Evolutionary conservation across 2,888 invertebrate genomes (phyloP).

Genomic region (Patella depressa): DNA sequence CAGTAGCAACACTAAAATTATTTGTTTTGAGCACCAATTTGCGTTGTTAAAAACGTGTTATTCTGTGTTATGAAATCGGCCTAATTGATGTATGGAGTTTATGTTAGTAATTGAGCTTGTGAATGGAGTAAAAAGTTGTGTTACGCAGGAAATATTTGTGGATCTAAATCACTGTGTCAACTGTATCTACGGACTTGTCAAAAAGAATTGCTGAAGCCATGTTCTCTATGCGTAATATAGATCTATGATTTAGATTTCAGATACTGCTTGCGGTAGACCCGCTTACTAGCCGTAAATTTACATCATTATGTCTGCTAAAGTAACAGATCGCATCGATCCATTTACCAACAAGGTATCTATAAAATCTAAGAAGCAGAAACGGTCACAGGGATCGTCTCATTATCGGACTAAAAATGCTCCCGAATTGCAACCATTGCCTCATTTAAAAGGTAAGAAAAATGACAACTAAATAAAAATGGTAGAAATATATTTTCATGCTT

Average conservation of each 20-base stretch:
- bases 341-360: conserved; percentile 92
- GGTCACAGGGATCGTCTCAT: conserved; percentile 98
- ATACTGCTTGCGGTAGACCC: conserved; percentile 80
- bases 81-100: not conserved
- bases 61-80: not conserved
- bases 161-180: conserved; percentile 31
- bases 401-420: conserved; percentile 98
- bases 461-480: not conserved
- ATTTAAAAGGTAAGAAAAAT: conserved; percentile 87
- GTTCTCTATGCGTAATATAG: conserved; percentile 10
- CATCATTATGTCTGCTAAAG: conserved; percentile 76
- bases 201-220: conserved; percentile 17
- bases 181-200: conserved; percentile 46
- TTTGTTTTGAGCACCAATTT: conserved; percentile 28
- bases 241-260: conserved; percentile 5
- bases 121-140: conserved; percentile 1
- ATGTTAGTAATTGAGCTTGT: not conserved
- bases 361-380: conserved; percentile 98
- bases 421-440: conserved; percentile 94
- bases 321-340: conserved; percentile 98
- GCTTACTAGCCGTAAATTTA: conserved; percentile 85
- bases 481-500: too few relatives aligned
- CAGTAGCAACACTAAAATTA: conserved; percentile 44
- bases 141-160: not conserved
- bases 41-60: not conserved